Base-by-base conservation (phyloP, 1,140 invertebrate genomes). In the Mizuhopecten yessoensis region DNA sequence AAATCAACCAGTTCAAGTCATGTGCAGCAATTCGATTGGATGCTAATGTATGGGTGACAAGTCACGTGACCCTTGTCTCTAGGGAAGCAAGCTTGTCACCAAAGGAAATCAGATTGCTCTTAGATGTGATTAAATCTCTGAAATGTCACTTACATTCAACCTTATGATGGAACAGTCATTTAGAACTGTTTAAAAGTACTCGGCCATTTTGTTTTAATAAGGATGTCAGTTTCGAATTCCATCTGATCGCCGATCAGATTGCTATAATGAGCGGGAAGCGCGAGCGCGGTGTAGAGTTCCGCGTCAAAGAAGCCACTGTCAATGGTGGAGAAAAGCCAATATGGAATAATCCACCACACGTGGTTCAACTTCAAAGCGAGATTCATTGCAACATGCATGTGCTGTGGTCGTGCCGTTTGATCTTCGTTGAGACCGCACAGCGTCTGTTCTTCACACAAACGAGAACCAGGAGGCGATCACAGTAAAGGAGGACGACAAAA, bases 181-280 rank as follows among this genome's bases (percentile, higher is more conserved):
- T 75, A n/a, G 23, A 75, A 75, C 23, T 1, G 57, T 75, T 75
- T 75, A 75, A 75, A 75, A 75, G 57, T 75, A 29, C 57, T 75
- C 57, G 23, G 57, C 57, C 57, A 75, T 75, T 75, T 75, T 75
- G 57, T 75, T 75, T 75, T n/a, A 75, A 75, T 75, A 75, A 29
- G 57, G 57, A 29, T 75, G 23, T 75, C 57, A 75, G 1, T 29
- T 75, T n/a, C n/a, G n/a, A n/a, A n/a, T n/a, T 75, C 23, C 23
- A 75, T 75, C 20, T 7, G 57, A 29, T 29, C n/a, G 23, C 23
- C 29, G 57, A 75, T 75, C 57, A 75, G 57, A 75, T 75, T n/a
- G n/a, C n/a, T 75, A 29, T 75, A 75, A 75, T 75, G 57, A 75
- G 57, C 57, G 23, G 23, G 57, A 75, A 75, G 15, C 57, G n/a